Evolutionary conservation across 2,113 vertebrate genomes (phyloP).

Genomic region (Ondatra zibethicus): DNA sequence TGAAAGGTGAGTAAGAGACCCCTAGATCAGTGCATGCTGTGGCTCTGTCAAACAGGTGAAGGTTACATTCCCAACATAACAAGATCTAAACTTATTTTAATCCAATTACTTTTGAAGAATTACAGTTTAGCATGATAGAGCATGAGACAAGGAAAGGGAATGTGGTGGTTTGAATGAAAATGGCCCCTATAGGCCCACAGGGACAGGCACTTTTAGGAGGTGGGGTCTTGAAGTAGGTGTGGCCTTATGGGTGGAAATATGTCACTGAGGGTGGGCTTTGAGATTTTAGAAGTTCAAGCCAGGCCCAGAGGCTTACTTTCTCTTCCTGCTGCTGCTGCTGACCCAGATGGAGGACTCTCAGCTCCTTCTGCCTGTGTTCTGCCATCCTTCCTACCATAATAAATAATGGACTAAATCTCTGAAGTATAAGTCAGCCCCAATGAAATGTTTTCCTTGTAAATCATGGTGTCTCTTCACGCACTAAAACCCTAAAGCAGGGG

Average conservation of each 20-base stretch:
- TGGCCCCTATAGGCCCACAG: neutral
- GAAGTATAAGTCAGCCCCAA: neutral
- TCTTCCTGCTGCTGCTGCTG: neutral
- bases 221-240: neutral
- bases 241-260: neutral
- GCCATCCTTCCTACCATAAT: neutral
- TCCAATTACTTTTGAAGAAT: neutral
- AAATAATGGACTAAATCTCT: neutral
- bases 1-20: neutral
- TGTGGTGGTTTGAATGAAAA: neutral
- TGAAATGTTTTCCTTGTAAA: neutral
- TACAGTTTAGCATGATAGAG: slow-evolving; percentile 34
- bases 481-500: neutral
- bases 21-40: neutral
- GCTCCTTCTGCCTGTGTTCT: neutral
- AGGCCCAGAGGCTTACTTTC: neutral
- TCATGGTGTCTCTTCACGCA: neutral
- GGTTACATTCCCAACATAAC: neutral
- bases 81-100: neutral
- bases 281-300: no score
- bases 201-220: neutral
- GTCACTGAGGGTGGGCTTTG: neutral
- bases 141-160: neutral
- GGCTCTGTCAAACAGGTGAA: neutral
- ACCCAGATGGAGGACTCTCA: neutral